These are phyloP conservation scores for Drosophila grimshawi DNA, from an alignment of 1,140 invertebrate genomes.

Conservation along the genomic window DNA sequence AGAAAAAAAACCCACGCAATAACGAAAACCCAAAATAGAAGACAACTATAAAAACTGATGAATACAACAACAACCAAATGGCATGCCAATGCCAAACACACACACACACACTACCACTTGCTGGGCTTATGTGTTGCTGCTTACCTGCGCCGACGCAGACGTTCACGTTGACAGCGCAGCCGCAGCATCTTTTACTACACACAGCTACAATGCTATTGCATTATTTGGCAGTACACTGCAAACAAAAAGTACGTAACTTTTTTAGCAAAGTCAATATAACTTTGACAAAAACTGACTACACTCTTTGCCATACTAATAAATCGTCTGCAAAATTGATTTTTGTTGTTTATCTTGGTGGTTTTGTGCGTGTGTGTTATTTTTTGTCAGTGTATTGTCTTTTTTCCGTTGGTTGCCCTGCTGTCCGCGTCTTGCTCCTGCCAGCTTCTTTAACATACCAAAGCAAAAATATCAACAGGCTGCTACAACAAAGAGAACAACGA, in stretches of 20 bases:
- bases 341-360: neutral
- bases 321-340: too few species aligned
- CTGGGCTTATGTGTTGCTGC: slow-evolving; percentile 27
- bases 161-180: slow-evolving; percentile 40
- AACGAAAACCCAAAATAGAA: slow-evolving; percentile 77
- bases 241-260: slow-evolving; percentile 22
- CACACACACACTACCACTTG: slow-evolving; percentile 37
- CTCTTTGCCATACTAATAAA: too few species aligned
- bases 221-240: slow-evolving; percentile 45
- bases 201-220: slow-evolving; percentile 43
- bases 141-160: slow-evolving; percentile 46
- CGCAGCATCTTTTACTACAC: slow-evolving; percentile 58
- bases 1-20: slow-evolving; percentile 67
- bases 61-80: slow-evolving; percentile 57
- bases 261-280: neutral
- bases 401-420: neutral
- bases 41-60: slow-evolving; percentile 55
- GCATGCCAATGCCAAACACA: slow-evolving; percentile 60
- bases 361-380: neutral
- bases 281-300: too few species aligned
- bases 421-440: slow-evolving; percentile 8
- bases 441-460: slow-evolving; percentile 36
- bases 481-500: slow-evolving; percentile 19
- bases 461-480: slow-evolving; percentile 65
- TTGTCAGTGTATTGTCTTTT: slow-evolving; percentile 23